Percentiles rank a stretch among this genome's conserved stretches.
Conservation (phyloP, 2,113 vertebrate genomes). For the Pavo muticus region DNA sequence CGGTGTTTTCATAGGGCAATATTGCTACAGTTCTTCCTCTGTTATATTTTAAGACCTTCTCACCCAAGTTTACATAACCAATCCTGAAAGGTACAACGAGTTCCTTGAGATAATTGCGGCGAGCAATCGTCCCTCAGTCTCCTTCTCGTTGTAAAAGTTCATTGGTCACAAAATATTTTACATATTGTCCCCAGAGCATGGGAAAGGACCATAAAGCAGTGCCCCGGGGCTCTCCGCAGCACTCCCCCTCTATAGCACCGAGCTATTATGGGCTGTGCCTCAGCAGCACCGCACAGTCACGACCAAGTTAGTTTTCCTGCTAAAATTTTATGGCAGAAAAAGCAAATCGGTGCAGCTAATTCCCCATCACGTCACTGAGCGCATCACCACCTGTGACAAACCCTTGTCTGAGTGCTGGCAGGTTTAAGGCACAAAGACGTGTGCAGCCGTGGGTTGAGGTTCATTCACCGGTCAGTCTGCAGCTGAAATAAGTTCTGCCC, state of each 20-base stretch:
- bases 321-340: neutral
- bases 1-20: neutral
- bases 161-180: constrained; percentile 27
- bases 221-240: neutral
- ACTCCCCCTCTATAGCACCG: neutral
- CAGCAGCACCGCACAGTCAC: neutral
- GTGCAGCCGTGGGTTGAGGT: rapidly evolving
- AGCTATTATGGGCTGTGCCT: neutral
- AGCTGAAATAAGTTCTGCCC: neutral
- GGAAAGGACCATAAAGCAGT: neutral
- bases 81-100: constrained; percentile 28
- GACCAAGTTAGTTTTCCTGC: neutral
- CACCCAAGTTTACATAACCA: constrained; percentile 37
- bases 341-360: neutral
- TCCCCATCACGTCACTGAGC: neutral
- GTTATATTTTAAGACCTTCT: constrained; percentile 50
- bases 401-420: rapidly evolving
- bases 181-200: neutral
- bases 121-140: neutral
- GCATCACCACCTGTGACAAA: neutral
- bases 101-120: neutral
- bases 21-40: neutral
- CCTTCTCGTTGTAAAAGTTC: constrained; percentile 4
- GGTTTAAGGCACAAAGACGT: rapidly evolving
- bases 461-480: rapidly evolving